phyloP scores from a whole-genome alignment of 2,888 invertebrate genomes.

The Thereva unica region DNA sequence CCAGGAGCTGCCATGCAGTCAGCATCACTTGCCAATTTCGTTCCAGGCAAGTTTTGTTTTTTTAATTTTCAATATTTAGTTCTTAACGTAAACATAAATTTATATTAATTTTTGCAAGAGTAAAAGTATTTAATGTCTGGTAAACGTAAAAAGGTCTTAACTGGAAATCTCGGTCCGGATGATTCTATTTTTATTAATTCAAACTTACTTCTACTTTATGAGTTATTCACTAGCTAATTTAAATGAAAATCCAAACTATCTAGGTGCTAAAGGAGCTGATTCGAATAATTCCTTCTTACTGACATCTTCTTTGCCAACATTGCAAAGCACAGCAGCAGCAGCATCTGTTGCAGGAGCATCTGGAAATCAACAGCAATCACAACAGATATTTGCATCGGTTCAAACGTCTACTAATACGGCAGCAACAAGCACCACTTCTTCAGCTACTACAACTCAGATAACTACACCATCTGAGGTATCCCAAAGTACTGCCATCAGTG shows the following conservation, averaged over 20 bases:
- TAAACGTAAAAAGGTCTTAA: neutral
- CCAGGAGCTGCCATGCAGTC: conserved; percentile 45
- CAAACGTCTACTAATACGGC: conserved; percentile 35
- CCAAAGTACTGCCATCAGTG: conserved; percentile 77
- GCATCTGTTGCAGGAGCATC: conserved; percentile 47
- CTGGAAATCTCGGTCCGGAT: too few relatives aligned
- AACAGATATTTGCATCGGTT: conserved; percentile 7
- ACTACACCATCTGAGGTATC: conserved; percentile 58
- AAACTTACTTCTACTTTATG: too few relatives aligned
- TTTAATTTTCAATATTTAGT: conserved; percentile 3
- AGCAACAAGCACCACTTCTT: conserved; percentile 34
- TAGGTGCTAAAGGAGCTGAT: conserved; percentile 36
- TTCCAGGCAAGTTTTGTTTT: conserved; percentile 44
- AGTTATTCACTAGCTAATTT: neutral
- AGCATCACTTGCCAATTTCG: conserved; percentile 43
- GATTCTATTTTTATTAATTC: too few relatives aligned
- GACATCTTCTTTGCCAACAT: conserved; percentile 38
- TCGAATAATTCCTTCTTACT: conserved; percentile 39
- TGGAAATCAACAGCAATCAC: conserved; percentile 47
- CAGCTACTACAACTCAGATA: conserved; percentile 48
- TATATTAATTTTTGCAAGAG: conserved; percentile 5
- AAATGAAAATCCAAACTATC: neutral
- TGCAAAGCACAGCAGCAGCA: conserved; percentile 43
- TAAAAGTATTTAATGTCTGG: neutral
- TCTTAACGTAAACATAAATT: too few relatives aligned